These are phyloP conservation scores for Stenolophus ochropezus DNA, from an alignment of 2,888 invertebrate genomes.

Conservation along the genomic window DNA sequence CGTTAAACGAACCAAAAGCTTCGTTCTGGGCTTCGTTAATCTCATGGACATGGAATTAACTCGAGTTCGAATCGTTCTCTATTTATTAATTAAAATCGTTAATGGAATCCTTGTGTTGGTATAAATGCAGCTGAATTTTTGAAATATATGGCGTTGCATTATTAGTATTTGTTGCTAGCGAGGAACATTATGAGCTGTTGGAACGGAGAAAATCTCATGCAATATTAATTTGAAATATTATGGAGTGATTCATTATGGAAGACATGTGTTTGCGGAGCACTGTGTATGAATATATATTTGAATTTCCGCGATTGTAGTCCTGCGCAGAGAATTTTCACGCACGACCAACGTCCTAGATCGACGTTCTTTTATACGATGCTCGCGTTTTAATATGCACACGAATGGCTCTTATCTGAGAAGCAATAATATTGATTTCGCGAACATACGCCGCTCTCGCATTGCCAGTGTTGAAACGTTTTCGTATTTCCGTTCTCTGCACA, in stretches of 20 bases:
- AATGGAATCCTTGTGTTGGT: too few relatives aligned
- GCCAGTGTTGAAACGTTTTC: slow-evolving; percentile 46
- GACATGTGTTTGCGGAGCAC: not conserved
- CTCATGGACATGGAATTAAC: not conserved
- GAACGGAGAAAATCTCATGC: too few relatives aligned
- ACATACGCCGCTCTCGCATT: slow-evolving; percentile 31
- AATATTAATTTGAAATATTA: not conserved
- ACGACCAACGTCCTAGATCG: slow-evolving; percentile 45
- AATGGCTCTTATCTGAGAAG: slow-evolving; percentile 57
- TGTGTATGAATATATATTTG: slow-evolving; percentile 28
- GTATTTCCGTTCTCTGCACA: slow-evolving; percentile 39
- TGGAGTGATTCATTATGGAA: not conserved
- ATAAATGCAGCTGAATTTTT: too few relatives aligned
- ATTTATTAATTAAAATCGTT: too few relatives aligned
- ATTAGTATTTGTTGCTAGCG: too few relatives aligned
- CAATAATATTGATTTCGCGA: slow-evolving; percentile 56
- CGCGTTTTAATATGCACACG: slow-evolving; percentile 58
- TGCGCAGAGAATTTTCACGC: slow-evolving; percentile 47
- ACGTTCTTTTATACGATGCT: slow-evolving; percentile 45
- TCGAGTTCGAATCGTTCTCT: not conserved
- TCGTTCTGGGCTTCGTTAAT: not conserved
- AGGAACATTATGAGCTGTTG: too few relatives aligned
- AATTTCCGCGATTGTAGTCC: slow-evolving; percentile 31
- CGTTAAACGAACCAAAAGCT: not conserved
- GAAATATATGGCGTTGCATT: too few relatives aligned